A percentile compares a stretch with the other conserved stretches of the same genome.
Conservation (phyloP, 1,140 invertebrate genomes). For the Drosophila miranda region DNA sequence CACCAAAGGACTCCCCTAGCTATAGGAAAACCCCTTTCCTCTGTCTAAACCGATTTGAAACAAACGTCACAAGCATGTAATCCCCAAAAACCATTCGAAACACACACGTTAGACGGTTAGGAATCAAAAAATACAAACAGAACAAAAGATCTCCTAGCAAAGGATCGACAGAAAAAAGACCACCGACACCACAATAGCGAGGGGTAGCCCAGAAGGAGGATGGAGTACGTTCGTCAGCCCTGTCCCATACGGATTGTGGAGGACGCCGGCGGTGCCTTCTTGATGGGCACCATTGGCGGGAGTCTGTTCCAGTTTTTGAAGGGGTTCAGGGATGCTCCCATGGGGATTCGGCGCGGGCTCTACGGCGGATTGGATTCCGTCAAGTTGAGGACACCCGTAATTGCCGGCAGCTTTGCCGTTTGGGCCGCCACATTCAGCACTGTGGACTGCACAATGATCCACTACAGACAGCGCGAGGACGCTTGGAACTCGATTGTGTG, state of each 20-base stretch:
- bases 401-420: constrained; percentile 66
- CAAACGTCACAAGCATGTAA: too few relatives aligned
- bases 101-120: too few relatives aligned
- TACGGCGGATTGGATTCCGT: constrained; percentile 61
- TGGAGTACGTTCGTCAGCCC: constrained; percentile 68
- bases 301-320: constrained; percentile 56
- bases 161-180: too few relatives aligned
- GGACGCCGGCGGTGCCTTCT: constrained; percentile 68
- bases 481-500: constrained; percentile 69
- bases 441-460: constrained; percentile 62
- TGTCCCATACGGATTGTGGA: constrained; percentile 68
- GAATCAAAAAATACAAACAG: too few relatives aligned
- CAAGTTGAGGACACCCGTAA: constrained; percentile 59
- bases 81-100: too few relatives aligned
- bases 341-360: constrained; percentile 48
- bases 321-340: constrained; percentile 61
- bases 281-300: constrained; percentile 66
- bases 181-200: too few relatives aligned
- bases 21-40: too few relatives aligned
- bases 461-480: constrained; percentile 57
- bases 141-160: too few relatives aligned
- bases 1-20: too few relatives aligned
- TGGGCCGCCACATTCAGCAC: constrained; percentile 69
- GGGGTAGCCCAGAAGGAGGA: constrained; percentile 9
- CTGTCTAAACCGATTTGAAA: too few relatives aligned